Evolutionary conservation across 2,888 invertebrate genomes (phyloP).

Genomic region (Lingula anatina): DNA sequence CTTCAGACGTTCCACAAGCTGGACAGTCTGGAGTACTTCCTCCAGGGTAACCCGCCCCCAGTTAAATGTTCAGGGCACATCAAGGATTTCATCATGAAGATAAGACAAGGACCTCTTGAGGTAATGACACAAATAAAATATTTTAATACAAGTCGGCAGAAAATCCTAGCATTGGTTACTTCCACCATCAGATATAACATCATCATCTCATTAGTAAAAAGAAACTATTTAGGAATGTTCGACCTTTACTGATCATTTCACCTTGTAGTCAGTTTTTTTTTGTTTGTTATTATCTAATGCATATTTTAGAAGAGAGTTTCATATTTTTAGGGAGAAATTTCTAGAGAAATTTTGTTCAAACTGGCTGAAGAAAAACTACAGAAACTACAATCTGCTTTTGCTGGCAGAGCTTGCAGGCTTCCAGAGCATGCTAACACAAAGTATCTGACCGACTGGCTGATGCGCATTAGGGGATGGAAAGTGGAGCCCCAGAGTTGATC

Average conservation of each 20-base stretch:
- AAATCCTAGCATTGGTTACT: too few relatives aligned
- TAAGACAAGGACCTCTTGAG: constrained; percentile 30
- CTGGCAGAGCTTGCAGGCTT: constrained; percentile 20
- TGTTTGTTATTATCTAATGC: too few relatives aligned
- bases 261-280: too few relatives aligned
- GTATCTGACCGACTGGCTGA: constrained; percentile 29
- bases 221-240: too few relatives aligned
- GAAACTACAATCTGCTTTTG: constrained; percentile 17
- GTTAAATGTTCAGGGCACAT: constrained; percentile 27
- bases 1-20: constrained; percentile 44
- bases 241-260: too few relatives aligned
- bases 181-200: too few relatives aligned
- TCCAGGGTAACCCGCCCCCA: constrained; percentile 23
- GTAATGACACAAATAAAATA: too few relatives aligned
- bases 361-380: constrained; percentile 19
- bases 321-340: constrained; percentile 29
- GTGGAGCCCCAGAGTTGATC: too few relatives aligned
- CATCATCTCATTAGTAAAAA: too few relatives aligned
- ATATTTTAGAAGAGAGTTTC: too few relatives aligned
- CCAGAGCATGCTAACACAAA: constrained; percentile 32
- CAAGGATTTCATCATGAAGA: constrained; percentile 35
- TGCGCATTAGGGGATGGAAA: constrained; percentile 28
- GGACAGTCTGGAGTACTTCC: constrained; percentile 28
- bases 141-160: too few relatives aligned
- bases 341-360: constrained; percentile 22